Conservation (phyloP, 2,797 vertebrate genomes). For the Lagocephalus sceleratus region DNA sequence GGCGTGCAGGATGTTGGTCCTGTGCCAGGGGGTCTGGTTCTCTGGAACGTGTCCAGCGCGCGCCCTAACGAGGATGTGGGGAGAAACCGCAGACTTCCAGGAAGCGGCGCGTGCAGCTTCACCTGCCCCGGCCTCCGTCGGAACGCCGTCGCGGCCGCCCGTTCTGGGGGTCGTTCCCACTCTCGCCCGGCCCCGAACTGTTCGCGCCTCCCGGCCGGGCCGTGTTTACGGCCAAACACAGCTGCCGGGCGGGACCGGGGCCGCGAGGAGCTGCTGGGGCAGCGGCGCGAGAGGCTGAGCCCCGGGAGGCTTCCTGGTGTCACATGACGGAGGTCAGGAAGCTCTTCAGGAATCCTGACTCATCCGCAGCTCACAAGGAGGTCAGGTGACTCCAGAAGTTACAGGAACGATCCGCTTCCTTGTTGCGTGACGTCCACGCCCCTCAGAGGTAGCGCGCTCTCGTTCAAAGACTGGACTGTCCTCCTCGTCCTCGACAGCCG, state of each 20-base stretch:
- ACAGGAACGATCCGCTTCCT: too few relatives aligned
- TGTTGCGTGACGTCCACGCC: too few relatives aligned
- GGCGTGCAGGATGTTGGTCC: conserved; percentile 41
- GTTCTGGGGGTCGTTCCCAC: conserved; percentile 40
- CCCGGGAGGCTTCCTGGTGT: neutral
- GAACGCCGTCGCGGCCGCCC: conserved; percentile 27
- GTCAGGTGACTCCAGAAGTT: too few relatives aligned
- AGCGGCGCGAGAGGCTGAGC: too few relatives aligned
- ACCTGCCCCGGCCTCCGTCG: conserved; percentile 36
- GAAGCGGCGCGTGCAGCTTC: conserved; percentile 33
- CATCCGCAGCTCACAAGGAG: too few relatives aligned
- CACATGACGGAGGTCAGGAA: neutral
- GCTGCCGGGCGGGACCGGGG: conserved; percentile 21
- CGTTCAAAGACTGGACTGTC: too few relatives aligned
- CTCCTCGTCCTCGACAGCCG: too few relatives aligned
- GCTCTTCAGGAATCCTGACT: too few relatives aligned
- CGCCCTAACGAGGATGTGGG: conserved; percentile 37
- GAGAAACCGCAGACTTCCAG: conserved; percentile 30
- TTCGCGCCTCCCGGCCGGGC: conserved; percentile 34
- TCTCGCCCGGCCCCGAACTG: conserved; percentile 34
- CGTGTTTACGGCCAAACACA: conserved; percentile 57
- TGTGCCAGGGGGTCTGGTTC: conserved; percentile 38
- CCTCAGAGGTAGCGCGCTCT: too few relatives aligned
- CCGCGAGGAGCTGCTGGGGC: conserved; percentile 1
- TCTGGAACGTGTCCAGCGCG: conserved; percentile 59